These are phyloP conservation scores for Peromyscus polionotus DNA, from an alignment of 2,113 vertebrate species.

Conservation along the genomic window DNA sequence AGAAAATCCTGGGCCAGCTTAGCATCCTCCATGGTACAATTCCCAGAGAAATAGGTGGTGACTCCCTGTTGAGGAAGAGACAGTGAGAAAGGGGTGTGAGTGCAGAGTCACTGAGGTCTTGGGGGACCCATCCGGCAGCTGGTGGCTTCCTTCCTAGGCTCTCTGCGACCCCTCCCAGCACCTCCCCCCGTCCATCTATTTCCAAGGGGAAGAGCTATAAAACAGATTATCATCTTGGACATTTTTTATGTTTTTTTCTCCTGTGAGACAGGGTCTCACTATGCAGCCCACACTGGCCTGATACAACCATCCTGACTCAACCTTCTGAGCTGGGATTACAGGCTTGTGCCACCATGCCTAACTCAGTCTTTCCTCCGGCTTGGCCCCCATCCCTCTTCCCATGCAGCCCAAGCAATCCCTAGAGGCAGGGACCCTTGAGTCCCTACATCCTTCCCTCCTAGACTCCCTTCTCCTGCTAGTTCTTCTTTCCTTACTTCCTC, in stretches of 20 bases:
- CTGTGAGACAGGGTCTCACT: background rate
- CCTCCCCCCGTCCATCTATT: background rate
- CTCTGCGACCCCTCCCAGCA: background rate
- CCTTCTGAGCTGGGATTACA: background rate
- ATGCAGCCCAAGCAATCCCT: accelerated
- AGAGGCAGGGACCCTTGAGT: background rate
- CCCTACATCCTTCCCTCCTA: background rate
- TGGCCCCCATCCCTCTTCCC: background rate
- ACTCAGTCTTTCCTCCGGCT: background rate
- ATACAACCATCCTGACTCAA: background rate
- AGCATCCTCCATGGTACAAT: slow-evolving; percentile 93
- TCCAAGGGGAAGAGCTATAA: background rate
- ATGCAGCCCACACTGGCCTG: background rate
- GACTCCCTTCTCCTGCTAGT: background rate
- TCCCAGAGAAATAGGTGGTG: slow-evolving; percentile 94
- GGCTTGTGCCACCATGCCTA: background rate
- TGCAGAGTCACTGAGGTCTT: too few relatives aligned
- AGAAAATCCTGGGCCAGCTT: slow-evolving; percentile 94
- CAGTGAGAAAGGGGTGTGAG: background rate
- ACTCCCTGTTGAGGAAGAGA: slow-evolving; percentile 88
- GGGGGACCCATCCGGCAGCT: background rate
- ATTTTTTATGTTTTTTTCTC: background rate
- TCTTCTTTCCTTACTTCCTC: background rate
- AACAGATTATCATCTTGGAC: background rate
- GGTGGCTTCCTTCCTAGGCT: background rate